Base-by-base conservation (phyloP, 2,113 vertebrate genomes). In the Trochalopteron elliotii region DNA sequence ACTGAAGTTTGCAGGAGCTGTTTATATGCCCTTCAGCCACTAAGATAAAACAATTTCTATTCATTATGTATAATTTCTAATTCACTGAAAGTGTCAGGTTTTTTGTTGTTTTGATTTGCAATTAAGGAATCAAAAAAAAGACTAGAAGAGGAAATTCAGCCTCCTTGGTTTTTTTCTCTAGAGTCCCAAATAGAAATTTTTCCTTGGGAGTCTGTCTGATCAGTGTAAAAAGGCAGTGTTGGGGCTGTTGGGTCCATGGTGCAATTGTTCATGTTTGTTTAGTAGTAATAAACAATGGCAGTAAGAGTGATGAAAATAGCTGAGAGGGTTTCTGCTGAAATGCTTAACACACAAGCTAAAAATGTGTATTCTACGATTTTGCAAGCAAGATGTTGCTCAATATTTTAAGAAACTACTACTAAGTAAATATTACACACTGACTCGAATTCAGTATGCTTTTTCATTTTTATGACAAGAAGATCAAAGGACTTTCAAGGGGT, bases 61-160 rank as follows among this genome's bases (percentile, higher is more conserved):
- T 80, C 21, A 47, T 61, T 53, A n/a, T 28, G 8, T 47, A 22
- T 53, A 0, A 39, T 65, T 93, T 87, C 28, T 33, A 59, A 68
- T 47, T 87, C 22, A 53, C 11, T 23, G 49, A 33, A 75, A 64
- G 13, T 71, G 7, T 40, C 0, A 0, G 2, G 0, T 7, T 55
- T 75, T 50, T 68, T 69, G 5, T 39, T 75, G 12, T 17, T 87
- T 65, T 84, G 6, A 67, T 67, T 79, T 40, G 31, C 19, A 82
- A 40, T 9, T 56, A 60, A 74, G n/a, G 23, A 28, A 37, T 17
- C 1, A 24, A 33, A 82, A 83, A 83, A 65, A 69, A 50, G 22
- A 33, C 6, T 44, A 25, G 47, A 78, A 49, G 19, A 71, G 20
- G 20, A 84, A 78, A 84, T 49, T 63, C 33, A 3, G 7, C 5